Evolutionary conservation across 2,113 vertebrate species (phyloP), one percentile per base, ranked within the genome.

Genomic region (Gavialis gangeticus): DNA sequence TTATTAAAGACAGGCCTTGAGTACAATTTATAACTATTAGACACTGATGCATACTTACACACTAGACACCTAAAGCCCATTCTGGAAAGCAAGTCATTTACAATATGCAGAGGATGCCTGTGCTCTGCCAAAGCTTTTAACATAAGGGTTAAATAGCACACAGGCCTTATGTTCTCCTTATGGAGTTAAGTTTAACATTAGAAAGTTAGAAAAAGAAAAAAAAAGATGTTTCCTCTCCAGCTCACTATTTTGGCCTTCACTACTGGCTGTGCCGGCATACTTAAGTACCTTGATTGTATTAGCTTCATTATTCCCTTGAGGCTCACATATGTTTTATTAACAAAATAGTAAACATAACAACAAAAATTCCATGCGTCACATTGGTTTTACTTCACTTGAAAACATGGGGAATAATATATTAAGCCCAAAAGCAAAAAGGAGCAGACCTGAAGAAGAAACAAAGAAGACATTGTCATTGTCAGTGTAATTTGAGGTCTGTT

Each of bases 81-180:
- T 46, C 46, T 46, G 46, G 46, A 46, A 46, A 46, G 46, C 9
- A 46, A 46, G 12, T 75, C 24, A 54, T 71, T 85, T 84, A 84
- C 69, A 81, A 91, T 22, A 54, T 8, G 22, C 60, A 2, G 0
- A 71, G 11, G 27, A 69, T 10, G 12, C 12, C 66, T 76, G 80
- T 22, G 75, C 2, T 15, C 34, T 60, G 15, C 46, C 57, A 0
- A 60, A 87, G 55, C 14, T 34, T 77, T 67, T 75, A 69, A 69
- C 93, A 27, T 5, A 75, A 25, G 5, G 9, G 13, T 37, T 14
- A 66, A 5, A 55, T 0, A 34, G 54, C 3, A 69, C 12, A 16
- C 3, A 64, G 28, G 19, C 25, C 30, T 78, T 46, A 69, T 8
- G 69, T 16, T 30, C 24, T 56, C 16, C 75, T 46, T 11, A 22